Percentiles rank a stretch among this genome's conserved stretches.
These are phyloP conservation scores for Alca torda DNA, from an alignment of 2,797 vertebrate species.

Conservation along the genomic window DNA sequence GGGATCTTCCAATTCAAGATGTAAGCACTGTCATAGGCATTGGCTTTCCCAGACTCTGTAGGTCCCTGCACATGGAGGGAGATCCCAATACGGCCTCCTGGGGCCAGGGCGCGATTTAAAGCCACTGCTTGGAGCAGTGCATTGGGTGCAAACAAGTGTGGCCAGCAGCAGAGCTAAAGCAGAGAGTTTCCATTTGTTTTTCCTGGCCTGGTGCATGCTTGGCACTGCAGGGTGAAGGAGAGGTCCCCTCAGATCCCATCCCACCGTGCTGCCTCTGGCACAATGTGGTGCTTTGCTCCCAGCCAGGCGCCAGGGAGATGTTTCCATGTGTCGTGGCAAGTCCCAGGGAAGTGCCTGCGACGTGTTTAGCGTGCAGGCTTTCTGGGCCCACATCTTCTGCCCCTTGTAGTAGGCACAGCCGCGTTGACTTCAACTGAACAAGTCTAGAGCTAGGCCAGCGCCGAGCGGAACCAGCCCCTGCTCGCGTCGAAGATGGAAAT, in stretches of 20 bases:
- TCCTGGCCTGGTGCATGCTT: not conserved
- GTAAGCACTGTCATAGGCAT: not conserved
- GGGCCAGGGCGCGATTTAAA: not conserved
- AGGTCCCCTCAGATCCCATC: not conserved
- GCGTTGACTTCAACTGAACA: accelerated
- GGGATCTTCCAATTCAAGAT: not conserved
- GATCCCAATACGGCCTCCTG: not conserved
- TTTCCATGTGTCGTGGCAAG: accelerated
- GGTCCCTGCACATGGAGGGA: not conserved
- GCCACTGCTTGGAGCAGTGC: not conserved
- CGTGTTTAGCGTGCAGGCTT: not conserved
- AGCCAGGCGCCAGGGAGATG: not conserved
- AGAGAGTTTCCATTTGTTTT: not conserved
- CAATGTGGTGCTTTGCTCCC: not conserved
- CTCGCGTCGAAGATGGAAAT: accelerated
- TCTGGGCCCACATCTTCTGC: not conserved
- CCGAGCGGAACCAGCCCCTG: not conserved
- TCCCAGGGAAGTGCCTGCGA: not conserved
- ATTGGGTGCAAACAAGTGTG: accelerated
- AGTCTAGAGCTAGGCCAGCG: accelerated
- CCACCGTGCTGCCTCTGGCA: accelerated
- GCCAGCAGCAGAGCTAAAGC: not conserved
- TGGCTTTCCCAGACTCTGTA: not conserved
- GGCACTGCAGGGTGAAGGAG: not conserved
- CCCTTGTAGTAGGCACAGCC: not conserved